Evolutionary conservation across 2,888 invertebrate genomes (phyloP), one percentile per base, ranked within the genome.

Genomic region (Lycophotia porphyrea): DNA sequence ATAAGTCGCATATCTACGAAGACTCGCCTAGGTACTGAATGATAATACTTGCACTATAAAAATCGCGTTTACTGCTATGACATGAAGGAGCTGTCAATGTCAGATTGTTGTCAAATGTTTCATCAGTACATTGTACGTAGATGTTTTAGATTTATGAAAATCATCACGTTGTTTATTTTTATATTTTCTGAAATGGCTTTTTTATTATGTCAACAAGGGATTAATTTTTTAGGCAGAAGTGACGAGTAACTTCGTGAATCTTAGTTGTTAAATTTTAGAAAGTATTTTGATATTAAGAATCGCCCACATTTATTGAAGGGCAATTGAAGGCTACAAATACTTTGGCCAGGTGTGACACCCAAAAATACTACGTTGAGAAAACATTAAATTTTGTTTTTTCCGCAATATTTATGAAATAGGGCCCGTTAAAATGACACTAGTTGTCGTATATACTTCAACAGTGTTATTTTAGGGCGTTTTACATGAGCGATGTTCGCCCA

Each of bases 381-480:
- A 34, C 24, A 78, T n/a, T n/a, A n/a, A n/a, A n/a, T 60, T 55
- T 74, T 58, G 66, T 66, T 68, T 44, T 44, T 78, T 78, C 73
- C 71, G 64, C 64, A 27, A 74, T 64, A 60, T 83, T 77, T 76
- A 65, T 85, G 58, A 81, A 71, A 75, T 27, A 64, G 24, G 21
- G 60, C 60, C 68, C 76, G 63, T 81, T 74, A 71, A 66, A 66
- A 71, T 67, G 67, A 58, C 63, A 67, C 15, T 52, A 5, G 24
- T 8, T 5, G 49, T 66, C 61, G 31, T 77, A 73, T 74, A 65
- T 75, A 52, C 21, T 13, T 78, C 77, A 76, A 65, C 67, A 36
- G n/a, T 60, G 27, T 42, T 24, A 65, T 80, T 85, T 75, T 21
- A 66, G 52, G 63, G 42, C 66, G 58, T 42, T 64, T 49, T 49